Evolutionary conservation across 2,888 invertebrate species (phyloP), one percentile per base, ranked within the genome.

Genomic region (Drosophila engyochracea): DNA sequence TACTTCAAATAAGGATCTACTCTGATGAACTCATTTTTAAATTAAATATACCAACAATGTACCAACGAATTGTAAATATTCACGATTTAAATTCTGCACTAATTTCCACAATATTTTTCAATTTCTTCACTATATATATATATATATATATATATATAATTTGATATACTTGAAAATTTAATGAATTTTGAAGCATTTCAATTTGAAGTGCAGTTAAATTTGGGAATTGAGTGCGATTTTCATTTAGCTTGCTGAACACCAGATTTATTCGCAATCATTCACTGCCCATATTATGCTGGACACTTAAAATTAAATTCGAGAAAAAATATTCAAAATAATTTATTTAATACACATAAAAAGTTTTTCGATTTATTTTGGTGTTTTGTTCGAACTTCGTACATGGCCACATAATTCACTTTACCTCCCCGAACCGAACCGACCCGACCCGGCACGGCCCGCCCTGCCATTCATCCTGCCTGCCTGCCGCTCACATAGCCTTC

Each of bases 311-410:
- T 75, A 80, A 80, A 78, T 70, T 70, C 52, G 49, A 53, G 47
- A 54, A 39, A 59, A 63, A 58, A 74, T 65, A 74, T 81, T 61
- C 68, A 81, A 89, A 82, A 89, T 89, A 89, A 84, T 82, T 89
- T 86, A 87, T 89, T 89, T 84, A 89, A 89, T 89, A 84, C 76
- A 79, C 87, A 89, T 84, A 67, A 89, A 89, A 85, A 85, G 88
- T 85, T 85, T 85, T 85, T 85, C 85, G 85, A 85, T 85, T 85
- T 85, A 85, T 89, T 89, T 79, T 79, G 72, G 63, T 84, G 71
- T 76, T 74, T 86, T 74, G 66, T 73, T 65, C 58, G 64, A 69
- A 74, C 68, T 70, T 74, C 52, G 68, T 60, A 58, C 73, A 84
- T 75, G 76, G 85, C 76, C 87, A 75, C 79, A 85, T 89, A 87